phyloP scores from a whole-genome alignment of 2,797 vertebrate genomes.

The Onychomys arenicola region DNA sequence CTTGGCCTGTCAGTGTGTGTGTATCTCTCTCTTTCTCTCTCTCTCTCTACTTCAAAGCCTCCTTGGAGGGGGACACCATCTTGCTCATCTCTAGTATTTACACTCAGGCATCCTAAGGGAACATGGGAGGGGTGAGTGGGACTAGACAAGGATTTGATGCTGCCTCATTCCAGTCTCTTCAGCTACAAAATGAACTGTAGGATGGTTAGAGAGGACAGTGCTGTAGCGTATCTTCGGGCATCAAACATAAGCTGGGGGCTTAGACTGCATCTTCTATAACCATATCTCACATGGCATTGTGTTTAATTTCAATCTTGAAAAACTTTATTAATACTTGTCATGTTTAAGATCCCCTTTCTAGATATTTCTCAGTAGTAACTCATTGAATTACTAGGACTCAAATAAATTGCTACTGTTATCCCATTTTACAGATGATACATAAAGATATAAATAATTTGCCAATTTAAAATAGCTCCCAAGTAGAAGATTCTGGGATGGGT shows the following conservation, averaged over 20 bases:
- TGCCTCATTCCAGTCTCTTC: not conserved
- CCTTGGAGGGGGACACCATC: no score
- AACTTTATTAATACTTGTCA: not conserved
- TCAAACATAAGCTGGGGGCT: not conserved
- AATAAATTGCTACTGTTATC: not conserved
- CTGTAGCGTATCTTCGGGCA: not conserved
- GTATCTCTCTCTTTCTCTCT: no score
- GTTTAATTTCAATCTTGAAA: not conserved
- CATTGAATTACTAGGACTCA: not conserved
- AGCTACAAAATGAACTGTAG: not conserved
- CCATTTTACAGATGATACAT: not conserved
- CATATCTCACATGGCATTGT: not conserved
- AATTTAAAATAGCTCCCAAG: not conserved
- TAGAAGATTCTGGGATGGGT: not conserved
- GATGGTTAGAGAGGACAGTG: not conserved
- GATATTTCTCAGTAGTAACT: conserved; percentile 5
- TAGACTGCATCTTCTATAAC: not conserved
- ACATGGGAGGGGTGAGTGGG: not conserved
- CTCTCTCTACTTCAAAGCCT: not conserved
- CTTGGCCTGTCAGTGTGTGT: not conserved
- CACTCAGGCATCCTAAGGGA: not conserved
- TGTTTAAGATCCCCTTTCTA: not conserved
- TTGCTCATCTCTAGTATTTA: not conserved
- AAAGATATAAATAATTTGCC: not conserved
- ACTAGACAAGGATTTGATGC: not conserved